phyloP scores from a whole-genome alignment of 2,113 vertebrate species.

The Prolemur simus region DNA sequence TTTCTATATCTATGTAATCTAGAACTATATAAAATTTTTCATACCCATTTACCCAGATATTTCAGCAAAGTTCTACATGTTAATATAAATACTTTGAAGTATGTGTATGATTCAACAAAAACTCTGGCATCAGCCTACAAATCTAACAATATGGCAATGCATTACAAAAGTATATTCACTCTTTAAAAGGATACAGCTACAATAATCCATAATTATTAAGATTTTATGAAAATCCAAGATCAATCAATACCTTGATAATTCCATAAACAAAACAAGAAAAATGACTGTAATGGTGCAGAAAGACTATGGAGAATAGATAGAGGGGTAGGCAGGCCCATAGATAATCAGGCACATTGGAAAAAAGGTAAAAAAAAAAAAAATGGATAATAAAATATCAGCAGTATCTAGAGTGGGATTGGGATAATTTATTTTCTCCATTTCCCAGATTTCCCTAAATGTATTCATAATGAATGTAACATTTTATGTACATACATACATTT shows the following conservation, averaged over 20 bases:
- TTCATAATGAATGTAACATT: background rate
- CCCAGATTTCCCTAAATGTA: background rate
- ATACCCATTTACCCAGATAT: background rate
- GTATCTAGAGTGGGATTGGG: background rate
- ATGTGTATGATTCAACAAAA: background rate
- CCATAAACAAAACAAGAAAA: background rate
- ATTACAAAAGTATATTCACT: background rate
- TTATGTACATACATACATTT: background rate
- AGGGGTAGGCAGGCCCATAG: background rate
- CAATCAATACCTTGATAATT: background rate
- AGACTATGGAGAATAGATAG: background rate
- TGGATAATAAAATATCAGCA: background rate
- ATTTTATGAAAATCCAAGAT: background rate
- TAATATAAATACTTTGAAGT: background rate
- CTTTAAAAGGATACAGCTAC: background rate
- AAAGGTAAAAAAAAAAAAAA: background rate
- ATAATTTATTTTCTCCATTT: background rate
- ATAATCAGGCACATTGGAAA: background rate
- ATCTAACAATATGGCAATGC: background rate
- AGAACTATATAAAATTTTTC: background rate
- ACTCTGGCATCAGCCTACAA: background rate
- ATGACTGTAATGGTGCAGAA: background rate
- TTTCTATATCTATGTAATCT: background rate
- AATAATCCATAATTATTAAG: background rate
- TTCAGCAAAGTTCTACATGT: background rate